Evolutionary conservation across 2,888 invertebrate species (phyloP), one percentile per base, ranked within the genome.

Genomic region (Cataglyphis livida): DNA sequence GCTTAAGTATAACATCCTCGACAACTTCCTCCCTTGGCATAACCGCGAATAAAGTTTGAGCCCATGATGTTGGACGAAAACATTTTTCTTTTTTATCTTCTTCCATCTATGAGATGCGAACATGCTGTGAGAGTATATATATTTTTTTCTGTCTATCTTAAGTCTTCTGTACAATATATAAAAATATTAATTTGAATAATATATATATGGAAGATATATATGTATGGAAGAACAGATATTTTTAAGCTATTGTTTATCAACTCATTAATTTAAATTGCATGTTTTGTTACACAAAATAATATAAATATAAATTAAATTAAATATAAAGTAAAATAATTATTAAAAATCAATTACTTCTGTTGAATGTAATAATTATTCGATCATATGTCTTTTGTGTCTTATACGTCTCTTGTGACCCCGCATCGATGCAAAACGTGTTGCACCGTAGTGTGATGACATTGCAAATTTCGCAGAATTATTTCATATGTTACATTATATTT

Each of bases 21-120:
- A 88, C 12, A 28, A 88, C 90, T 81, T 91, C 85, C 7, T 92
- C 88, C 57, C 91, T 87, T 1, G 92, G 91, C 0, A 92, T 92
- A 62, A 92, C 85, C 0, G 90, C 90, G n/a, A 91, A 76, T 21
- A 88, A 75, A 0, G 92, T 92, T 86, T 92, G 92, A 12, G 89
- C 85, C 92, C 92, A 92, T 2, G 48, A 62, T 62, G 59, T 59
- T 59, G 51, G n/a, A 4, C n/a, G 7, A 7, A 2, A 51, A 7
- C n/a, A 1, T n/a, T 51, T 7, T 6, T 1, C 51, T 59, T 25
- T 59, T 59, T 15, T 25, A 62, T 35, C 35, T 62, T n/a, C 35
- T 62, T 35, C n/a, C 62, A 62, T 62, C n/a, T 62, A 9, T 35
- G 9, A 62, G 10, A 25, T 3, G n/a, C 4, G 35, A 62, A 35